These are phyloP conservation scores for Eilema sororculum DNA, from an alignment of 2,888 invertebrate genomes.

Conservation along the genomic window DNA sequence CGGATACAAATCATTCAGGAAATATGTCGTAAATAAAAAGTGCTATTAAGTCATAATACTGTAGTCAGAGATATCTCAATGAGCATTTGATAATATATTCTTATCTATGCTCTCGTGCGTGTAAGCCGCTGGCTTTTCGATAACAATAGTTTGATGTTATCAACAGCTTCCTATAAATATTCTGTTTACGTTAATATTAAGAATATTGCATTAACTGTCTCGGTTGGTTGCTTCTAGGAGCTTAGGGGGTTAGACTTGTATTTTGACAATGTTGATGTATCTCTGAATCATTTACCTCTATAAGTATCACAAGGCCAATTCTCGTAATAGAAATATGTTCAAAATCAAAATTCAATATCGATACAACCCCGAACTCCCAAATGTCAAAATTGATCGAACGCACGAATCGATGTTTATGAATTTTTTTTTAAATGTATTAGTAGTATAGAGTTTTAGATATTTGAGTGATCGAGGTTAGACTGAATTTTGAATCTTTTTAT, in stretches of 20 bases:
- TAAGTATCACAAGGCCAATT: neutral
- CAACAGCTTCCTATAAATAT: constrained; percentile 20
- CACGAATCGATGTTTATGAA: no score
- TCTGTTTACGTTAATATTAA: neutral
- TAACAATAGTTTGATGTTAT: constrained; percentile 31
- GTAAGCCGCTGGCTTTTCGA: constrained; percentile 32
- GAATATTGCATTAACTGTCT: neutral
- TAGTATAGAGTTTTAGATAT: no score
- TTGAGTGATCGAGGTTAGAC: no score
- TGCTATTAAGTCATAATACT: neutral
- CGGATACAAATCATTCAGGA: neutral
- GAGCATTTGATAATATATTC: constrained; percentile 9
- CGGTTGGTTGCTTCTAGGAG: neutral
- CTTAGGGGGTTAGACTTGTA: neutral
- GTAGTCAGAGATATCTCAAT: neutral
- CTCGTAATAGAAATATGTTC: no score
- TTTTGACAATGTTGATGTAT: neutral
- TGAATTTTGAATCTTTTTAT: no score
- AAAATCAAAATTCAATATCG: no score
- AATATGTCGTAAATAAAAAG: no score
- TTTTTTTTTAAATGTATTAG: no score
- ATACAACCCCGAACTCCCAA: no score
- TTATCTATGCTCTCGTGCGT: constrained; percentile 22
- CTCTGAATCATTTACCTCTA: neutral
- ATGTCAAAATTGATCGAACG: no score